phyloP scores from a whole-genome alignment of 2,113 vertebrate species.

The Eptesicus fuscus region DNA sequence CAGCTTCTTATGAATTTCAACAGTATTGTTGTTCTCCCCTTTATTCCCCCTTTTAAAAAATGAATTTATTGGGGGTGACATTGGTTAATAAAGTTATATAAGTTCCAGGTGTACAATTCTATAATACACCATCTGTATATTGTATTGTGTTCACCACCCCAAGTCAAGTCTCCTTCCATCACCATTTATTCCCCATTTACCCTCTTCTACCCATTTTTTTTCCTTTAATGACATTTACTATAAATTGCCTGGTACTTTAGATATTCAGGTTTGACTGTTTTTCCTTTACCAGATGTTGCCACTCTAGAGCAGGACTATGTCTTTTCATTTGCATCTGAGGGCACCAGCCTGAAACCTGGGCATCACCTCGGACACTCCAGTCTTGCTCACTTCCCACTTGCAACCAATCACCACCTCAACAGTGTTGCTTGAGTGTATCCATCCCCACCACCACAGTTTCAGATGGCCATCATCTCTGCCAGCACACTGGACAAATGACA shows the following conservation, averaged over 20 bases:
- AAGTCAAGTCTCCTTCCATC: background rate
- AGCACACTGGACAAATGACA: too few relatives aligned
- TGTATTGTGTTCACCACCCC: background rate
- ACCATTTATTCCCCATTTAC: background rate
- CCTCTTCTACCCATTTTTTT: background rate
- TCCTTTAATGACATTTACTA: background rate
- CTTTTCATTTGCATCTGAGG: background rate
- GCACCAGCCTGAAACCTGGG: too few relatives aligned
- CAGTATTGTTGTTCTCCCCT: background rate
- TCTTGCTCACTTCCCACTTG: too few relatives aligned
- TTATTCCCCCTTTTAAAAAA: background rate
- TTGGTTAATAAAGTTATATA: background rate
- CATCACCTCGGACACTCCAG: accelerated
- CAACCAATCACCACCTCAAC: accelerated
- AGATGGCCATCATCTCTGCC: background rate
- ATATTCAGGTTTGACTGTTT: background rate
- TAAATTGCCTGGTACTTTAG: background rate
- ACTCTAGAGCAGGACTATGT: accelerated
- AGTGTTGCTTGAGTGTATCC: background rate
- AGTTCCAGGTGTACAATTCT: background rate
- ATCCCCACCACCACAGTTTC: accelerated
- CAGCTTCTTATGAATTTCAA: background rate
- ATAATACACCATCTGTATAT: too few relatives aligned
- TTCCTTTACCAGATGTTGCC: background rate
- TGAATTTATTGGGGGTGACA: background rate